Evolutionary conservation across 53 echinoderm and acorn worm genomes (phyloP).

Genomic region (Paracentrotus lividus): DNA sequence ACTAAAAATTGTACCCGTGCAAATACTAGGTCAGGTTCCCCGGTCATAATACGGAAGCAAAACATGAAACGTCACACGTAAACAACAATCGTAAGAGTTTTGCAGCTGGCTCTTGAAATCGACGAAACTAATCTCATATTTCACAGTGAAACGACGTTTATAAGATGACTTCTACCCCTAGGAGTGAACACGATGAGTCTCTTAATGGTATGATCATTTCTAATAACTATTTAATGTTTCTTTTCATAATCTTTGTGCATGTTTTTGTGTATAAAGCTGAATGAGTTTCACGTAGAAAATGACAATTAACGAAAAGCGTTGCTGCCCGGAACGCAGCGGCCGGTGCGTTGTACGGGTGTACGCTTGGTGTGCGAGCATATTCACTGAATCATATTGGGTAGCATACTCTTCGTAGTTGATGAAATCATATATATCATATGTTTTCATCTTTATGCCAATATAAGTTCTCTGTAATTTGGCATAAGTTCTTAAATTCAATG

Average conservation of each 20-base stretch:
- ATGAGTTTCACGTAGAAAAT: background rate
- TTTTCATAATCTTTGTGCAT: background rate
- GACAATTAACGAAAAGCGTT: too few relatives aligned
- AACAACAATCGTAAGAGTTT: slow-evolving; percentile 66
- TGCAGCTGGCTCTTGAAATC: too few relatives aligned
- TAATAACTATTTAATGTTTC: background rate
- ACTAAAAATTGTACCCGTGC: background rate
- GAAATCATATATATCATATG: too few relatives aligned
- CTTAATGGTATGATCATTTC: slow-evolving; percentile 73
- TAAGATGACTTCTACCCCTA: slow-evolving; percentile 80
- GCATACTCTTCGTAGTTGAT: background rate
- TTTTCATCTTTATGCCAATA: too few relatives aligned
- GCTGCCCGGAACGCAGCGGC: background rate
- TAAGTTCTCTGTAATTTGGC: too few relatives aligned
- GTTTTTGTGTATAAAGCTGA: background rate
- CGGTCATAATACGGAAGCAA: slow-evolving; percentile 75
- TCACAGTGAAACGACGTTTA: background rate
- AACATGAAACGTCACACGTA: slow-evolving; percentile 75
- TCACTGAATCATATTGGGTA: background rate
- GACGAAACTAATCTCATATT: slow-evolving; percentile 41
- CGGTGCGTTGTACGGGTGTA: background rate
- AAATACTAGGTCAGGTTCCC: slow-evolving; percentile 36
- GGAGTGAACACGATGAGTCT: slow-evolving; percentile 78
- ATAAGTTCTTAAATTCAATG: too few relatives aligned
- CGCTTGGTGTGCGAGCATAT: background rate